phyloP scores from a whole-genome alignment of 2,113 vertebrate species.

The Psephotus haematonotus region DNA sequence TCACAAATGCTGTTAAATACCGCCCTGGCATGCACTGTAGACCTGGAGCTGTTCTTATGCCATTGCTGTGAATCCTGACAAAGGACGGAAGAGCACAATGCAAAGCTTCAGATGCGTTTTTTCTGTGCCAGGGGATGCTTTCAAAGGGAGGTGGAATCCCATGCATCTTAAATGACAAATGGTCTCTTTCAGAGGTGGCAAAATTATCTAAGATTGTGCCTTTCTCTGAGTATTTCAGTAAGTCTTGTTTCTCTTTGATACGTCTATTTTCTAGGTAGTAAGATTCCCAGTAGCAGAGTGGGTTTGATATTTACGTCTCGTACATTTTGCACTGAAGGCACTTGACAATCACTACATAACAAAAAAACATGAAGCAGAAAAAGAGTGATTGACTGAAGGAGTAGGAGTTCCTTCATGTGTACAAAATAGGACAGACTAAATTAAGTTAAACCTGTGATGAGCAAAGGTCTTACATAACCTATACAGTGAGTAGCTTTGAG shows the following conservation, averaged over 20 bases:
- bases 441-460: conserved; percentile 58
- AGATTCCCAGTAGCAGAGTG: neutral
- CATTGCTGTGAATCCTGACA: neutral
- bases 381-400: conserved; percentile 63
- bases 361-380: conserved; percentile 13
- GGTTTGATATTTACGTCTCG: conserved; percentile 50
- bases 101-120: neutral
- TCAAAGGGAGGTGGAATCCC: neutral
- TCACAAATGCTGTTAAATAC: neutral
- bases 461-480: conserved; percentile 42
- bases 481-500: neutral
- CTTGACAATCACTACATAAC: conserved; percentile 32
- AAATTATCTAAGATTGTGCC: neutral
- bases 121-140: neutral
- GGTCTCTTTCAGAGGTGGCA: neutral
- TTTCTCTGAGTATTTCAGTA: neutral
- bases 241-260: conserved; percentile 19
- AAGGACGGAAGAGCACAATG: neutral
- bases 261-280: neutral
- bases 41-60: neutral
- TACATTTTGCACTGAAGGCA: conserved; percentile 9
- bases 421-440: conserved; percentile 45
- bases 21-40: rapidly evolving
- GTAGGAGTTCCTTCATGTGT: conserved; percentile 22
- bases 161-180: neutral